Conservation (phyloP, 1,140 invertebrate genomes). For the Helicoverpa armigera region DNA sequence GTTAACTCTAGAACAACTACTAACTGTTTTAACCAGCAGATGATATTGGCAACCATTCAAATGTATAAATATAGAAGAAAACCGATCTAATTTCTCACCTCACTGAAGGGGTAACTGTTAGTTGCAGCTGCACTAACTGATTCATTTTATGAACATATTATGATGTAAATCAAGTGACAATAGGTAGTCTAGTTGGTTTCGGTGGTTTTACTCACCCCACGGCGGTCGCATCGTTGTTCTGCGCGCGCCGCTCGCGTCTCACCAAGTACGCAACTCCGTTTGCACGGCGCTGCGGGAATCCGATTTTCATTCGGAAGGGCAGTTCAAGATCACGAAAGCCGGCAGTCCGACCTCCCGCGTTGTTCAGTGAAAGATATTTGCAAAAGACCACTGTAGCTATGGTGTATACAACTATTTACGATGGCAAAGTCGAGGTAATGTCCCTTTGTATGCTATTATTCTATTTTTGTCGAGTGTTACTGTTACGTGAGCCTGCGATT, state of each 20-base stretch:
- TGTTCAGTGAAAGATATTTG: constrained; percentile 66
- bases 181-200: constrained; percentile 54
- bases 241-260: constrained; percentile 76
- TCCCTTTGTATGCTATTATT: constrained; percentile 39
- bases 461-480: constrained; percentile 52
- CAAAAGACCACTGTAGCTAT: constrained; percentile 68
- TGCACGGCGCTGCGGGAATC: constrained; percentile 70
- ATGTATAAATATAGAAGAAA: constrained; percentile 72
- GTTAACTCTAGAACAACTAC: constrained; percentile 11
- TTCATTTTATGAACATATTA: constrained; percentile 9
- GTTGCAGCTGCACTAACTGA: constrained; percentile 14
- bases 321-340: constrained; percentile 84
- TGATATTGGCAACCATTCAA: constrained; percentile 77
- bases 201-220: constrained; percentile 67
- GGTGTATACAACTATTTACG: constrained; percentile 80
- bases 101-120: constrained; percentile 32
- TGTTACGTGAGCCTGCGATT: constrained; percentile 58
- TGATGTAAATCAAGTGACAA: constrained; percentile 47
- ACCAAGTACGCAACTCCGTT: constrained; percentile 78
- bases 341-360: constrained; percentile 66
- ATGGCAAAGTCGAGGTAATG: constrained; percentile 82
- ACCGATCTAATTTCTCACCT: constrained; percentile 28
- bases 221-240: constrained; percentile 65
- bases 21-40: constrained; percentile 49
- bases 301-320: constrained; percentile 80